Percentiles rank a stretch among this genome's conserved stretches.
These are phyloP conservation scores for Montifringilla adamsi DNA, from an alignment of 2,113 vertebrate species.

Conservation along the genomic window DNA sequence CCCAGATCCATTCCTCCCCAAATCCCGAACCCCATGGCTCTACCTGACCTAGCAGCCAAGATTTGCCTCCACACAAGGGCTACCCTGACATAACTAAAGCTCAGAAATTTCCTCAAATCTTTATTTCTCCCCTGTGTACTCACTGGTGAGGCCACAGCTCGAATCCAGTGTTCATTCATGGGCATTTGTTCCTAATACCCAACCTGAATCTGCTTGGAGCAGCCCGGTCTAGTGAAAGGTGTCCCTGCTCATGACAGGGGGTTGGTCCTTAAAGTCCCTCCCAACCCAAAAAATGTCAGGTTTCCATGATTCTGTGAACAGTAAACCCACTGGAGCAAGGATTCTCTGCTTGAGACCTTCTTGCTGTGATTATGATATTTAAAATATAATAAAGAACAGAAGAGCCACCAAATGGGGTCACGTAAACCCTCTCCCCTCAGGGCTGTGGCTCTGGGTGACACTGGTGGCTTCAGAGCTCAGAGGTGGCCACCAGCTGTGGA, in stretches of 20 bases:
- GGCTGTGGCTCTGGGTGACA: neutral
- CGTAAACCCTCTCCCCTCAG: rapidly evolving
- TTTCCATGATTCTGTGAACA: neutral
- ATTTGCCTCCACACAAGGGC: neutral
- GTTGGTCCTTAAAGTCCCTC: neutral
- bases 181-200: neutral
- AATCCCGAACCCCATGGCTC: neutral
- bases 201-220: neutral
- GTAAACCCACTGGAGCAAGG: neutral
- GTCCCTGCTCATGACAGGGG: neutral
- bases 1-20: neutral
- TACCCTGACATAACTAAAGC: neutral
- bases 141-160: neutral
- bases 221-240: neutral
- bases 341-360: neutral
- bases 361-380: neutral
- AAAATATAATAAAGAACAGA: neutral
- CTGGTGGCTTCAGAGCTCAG: neutral
- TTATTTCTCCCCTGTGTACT: neutral
- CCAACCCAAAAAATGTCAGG: neutral
- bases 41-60: neutral
- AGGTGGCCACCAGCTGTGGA: neutral
- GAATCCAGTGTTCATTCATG: neutral
- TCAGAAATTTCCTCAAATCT: neutral
- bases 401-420: rapidly evolving